Evolutionary conservation across 2,113 vertebrate genomes (phyloP), one percentile per base, ranked within the genome.

Genomic region (Otolemur garnettii): DNA sequence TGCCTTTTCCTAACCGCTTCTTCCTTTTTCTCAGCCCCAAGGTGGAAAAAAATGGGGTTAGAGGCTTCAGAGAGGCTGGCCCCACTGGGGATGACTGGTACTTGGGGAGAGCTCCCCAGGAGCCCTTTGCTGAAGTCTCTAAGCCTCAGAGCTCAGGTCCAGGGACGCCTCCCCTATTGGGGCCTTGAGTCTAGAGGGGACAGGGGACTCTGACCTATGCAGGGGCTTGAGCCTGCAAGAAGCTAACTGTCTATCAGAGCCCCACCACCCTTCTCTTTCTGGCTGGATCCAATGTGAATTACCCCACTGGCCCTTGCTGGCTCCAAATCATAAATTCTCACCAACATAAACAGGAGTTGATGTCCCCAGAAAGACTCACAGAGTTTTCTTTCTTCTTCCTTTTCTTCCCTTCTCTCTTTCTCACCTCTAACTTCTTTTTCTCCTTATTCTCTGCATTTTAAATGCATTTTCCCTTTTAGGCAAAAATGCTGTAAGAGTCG

Each of bases 291-390:
- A 93, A 45, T 71, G 90, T 97, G 97, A 96, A 93, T 93, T 86
- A 94, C 21, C 95, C 97, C 90, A 97, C 78, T 17, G n/a, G 90
- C 90, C 90, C 88, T 95, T 10, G 21, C 94, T 94, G 75, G 71
- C 94, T 98, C 77, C 92, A 97, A 97, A 97, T 97, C 97, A 82
- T 89, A 93, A 98, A 98, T 97, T 97, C 97, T 98, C 98, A 97
- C 98, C 95, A 98, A 98, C 90, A 93, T 98, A 97, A 98, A 98
- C 98, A 98, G 91, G 97, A 98, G 98, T 97, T 97, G 96, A 95
- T 97, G 93, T 97, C 98, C 97, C 96, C 94, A 98, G 93, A 97
- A 97, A 96, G 95, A 96, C 96, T 94, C 92, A 69, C 86, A 81
- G 92, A 90, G 72, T 96, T 88, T 74, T 94, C 93, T 85, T 96